Evolutionary conservation across 2,797 vertebrate species (phyloP), one percentile per base, ranked within the genome.

Genomic region (Cichlasoma orientale): DNA sequence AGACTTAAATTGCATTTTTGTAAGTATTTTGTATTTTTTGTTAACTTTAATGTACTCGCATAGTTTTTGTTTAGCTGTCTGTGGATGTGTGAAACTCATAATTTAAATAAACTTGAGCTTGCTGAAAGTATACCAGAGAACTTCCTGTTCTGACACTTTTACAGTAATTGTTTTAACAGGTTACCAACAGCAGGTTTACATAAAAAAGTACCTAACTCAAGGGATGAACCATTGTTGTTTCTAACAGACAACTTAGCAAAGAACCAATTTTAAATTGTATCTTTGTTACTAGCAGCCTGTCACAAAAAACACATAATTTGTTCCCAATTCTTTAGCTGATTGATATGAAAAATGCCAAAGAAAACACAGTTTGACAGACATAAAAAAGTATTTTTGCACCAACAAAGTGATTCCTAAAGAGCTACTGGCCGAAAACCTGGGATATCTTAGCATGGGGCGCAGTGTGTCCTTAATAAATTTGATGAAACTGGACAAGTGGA

Each of bases 21-120:
- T 36, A 36, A 10, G 36, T 11, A 10, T 36, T 36, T 36, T 36
- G 9, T 36, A 36, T 36, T 36, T 69, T 4, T 78, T 25, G 4
- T 75, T 4, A 52, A 7, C 68, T 89, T 84, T 53, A 33, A 52
- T 52, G n/a, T 53, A 74, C 7, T 56, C 33, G 47, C n/a, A 72
- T 12, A 58, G 19, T 47, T 55, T 8, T 19, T 36, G 16, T 38
- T 27, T 50, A 54, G 68, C 55, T 74, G 36, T 2, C 8, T 81
- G 33, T 82, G 7, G 47, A 7, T 66, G 7, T 58, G 2, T 74
- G 5, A 53, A 63, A 70, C 16, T 53, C 1, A 18, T 16, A 12
- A 55, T 33, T 47, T 41, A 31, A 80, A 75, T 82, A 75, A 54
- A 85, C n/a, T 16, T 27, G 10, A 50, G 61, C 61, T 8, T n/a